These are phyloP conservation scores for Nomada goodeniana DNA, from an alignment of 2,888 invertebrate species.

Conservation along the genomic window DNA sequence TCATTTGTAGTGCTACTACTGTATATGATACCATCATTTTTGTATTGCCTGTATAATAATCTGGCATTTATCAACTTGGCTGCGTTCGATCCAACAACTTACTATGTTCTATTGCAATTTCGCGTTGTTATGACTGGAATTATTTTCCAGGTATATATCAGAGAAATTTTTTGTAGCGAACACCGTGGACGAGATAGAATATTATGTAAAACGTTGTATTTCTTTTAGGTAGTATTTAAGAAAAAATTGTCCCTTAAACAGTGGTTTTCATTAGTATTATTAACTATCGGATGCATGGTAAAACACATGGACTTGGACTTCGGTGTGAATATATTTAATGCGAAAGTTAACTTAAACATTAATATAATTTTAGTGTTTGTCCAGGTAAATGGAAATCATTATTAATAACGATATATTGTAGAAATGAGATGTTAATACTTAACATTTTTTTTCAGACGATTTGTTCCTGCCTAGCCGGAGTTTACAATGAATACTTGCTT, in stretches of 20 bases:
- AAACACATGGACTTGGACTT: constrained; percentile 90
- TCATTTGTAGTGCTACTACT: constrained; percentile 89
- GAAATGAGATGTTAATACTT: constrained; percentile 5
- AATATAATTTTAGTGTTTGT: constrained; percentile 83
- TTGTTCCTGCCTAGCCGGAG: constrained; percentile 97
- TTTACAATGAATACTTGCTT: constrained; percentile 97
- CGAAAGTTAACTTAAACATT: constrained; percentile 77
- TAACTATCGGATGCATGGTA: constrained; percentile 96
- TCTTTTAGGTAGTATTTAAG: constrained; percentile 92
- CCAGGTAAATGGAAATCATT: constrained; percentile 79
- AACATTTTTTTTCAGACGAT: constrained; percentile 87
- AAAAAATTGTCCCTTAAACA: constrained; percentile 92
- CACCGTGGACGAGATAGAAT: neutral
- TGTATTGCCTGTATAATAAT: constrained; percentile 98
- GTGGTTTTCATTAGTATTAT: constrained; percentile 94
- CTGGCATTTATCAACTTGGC: constrained; percentile 95
- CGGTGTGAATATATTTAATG: constrained; percentile 80
- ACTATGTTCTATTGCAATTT: constrained; percentile 95
- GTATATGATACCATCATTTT: constrained; percentile 95
- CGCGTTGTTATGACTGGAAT: constrained; percentile 96
- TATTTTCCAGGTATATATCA: constrained; percentile 91
- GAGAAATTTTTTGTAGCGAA: neutral
- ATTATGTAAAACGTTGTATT: constrained; percentile 24
- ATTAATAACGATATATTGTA: neutral
- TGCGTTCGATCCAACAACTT: constrained; percentile 97